phyloP scores from a whole-genome alignment of 2,113 vertebrate genomes.

The Syngnathoides biaculeatus region DNA sequence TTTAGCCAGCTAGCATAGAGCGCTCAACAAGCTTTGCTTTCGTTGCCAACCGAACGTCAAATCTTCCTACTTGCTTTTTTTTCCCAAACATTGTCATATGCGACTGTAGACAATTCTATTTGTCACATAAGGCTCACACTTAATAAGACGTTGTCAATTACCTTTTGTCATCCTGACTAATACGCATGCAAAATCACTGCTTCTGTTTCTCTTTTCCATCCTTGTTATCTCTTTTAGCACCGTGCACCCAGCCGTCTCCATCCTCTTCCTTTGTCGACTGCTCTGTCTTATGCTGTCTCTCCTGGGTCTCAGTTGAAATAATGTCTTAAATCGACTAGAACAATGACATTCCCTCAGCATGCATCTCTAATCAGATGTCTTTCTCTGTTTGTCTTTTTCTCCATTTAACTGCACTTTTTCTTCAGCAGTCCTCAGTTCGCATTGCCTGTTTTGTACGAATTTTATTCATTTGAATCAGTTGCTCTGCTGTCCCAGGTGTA shows the following conservation, averaged over 20 bases:
- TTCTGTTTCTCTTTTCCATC: background rate
- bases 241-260: conserved; percentile 17
- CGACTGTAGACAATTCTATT: conserved; percentile 24
- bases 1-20: conserved; percentile 16
- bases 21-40: conserved; percentile 37
- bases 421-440: conserved; percentile 30
- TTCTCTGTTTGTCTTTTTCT: conserved; percentile 62
- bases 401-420: conserved; percentile 47
- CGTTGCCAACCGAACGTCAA: conserved; percentile 11
- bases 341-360: conserved; percentile 68
- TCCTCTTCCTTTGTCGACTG: conserved; percentile 35
- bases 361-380: conserved; percentile 66
- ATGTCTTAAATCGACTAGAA: conserved; percentile 72
- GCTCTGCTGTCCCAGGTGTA: conserved; percentile 14
- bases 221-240: conserved; percentile 19
- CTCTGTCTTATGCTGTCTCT: conserved; percentile 39
- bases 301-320: conserved; percentile 64
- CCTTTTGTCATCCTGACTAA: conserved; percentile 7
- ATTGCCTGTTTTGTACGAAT: conserved; percentile 43
- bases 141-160: conserved; percentile 6
- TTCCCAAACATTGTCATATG: background rate
- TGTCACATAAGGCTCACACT: background rate
- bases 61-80: conserved; percentile 9
- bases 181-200: background rate
- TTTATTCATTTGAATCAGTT: conserved; percentile 31